Percentiles rank a stretch among this genome's conserved stretches.
Conservation (phyloP, 2,888 invertebrate genomes). For the Desoria tigrina region DNA sequence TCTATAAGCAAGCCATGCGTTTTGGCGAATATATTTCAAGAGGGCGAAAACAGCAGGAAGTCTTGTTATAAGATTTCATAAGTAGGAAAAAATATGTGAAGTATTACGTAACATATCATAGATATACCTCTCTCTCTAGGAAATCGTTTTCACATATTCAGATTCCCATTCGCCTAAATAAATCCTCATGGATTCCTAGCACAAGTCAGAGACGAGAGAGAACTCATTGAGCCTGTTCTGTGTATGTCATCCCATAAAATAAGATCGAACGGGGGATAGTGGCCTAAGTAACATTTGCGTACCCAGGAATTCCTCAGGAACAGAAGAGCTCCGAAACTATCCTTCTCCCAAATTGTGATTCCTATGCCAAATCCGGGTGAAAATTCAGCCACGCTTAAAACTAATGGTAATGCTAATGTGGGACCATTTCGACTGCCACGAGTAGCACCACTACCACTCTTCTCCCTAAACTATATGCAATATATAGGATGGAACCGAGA, state of each 20-base stretch:
- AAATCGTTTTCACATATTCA: slow-evolving; percentile 10
- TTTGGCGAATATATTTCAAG: too few species aligned
- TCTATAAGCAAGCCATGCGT: too few species aligned
- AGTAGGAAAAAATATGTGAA: too few species aligned
- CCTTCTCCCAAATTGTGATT: not conserved
- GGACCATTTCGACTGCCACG: slow-evolving; percentile 5
- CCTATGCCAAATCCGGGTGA: slow-evolving; percentile 17
- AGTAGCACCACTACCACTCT: not conserved
- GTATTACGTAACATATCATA: too few species aligned
- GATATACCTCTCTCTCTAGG: too few species aligned
- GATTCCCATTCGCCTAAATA: slow-evolving; percentile 14
- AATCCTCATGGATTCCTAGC: slow-evolving; percentile 14
- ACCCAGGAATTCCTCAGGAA: too few species aligned
- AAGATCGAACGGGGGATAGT: slow-evolving; percentile 4
- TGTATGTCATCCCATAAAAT: slow-evolving; percentile 13
- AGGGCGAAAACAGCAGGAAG: too few species aligned
- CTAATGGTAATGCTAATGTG: slow-evolving; percentile 18
- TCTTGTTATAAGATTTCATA: too few species aligned
- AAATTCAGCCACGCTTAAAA: slow-evolving; percentile 15
- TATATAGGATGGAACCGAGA: not conserved
- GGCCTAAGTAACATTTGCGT: too few species aligned
- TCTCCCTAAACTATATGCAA: not conserved
- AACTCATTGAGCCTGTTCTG: slow-evolving; percentile 5
- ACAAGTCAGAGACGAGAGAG: too few species aligned
- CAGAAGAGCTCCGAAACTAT: too few species aligned